These are phyloP conservation scores for Harpalus rubripes DNA, from an alignment of 2,888 invertebrate species.

Conservation along the genomic window DNA sequence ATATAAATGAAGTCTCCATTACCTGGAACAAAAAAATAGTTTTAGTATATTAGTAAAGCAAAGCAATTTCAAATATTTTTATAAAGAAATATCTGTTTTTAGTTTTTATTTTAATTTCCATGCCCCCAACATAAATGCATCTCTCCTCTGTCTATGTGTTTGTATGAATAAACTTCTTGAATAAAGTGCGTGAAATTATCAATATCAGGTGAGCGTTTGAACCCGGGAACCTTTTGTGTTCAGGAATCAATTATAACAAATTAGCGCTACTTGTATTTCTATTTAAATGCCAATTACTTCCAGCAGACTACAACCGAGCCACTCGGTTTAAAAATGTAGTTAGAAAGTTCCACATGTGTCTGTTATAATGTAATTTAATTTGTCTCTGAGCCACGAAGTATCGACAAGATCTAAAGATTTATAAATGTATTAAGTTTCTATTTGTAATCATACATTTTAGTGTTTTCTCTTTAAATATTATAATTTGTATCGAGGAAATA, in stretches of 20 bases:
- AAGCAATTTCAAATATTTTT: not conserved
- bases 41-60: too few species aligned
- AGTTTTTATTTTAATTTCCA: not conserved
- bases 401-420: slow-evolving; percentile 20
- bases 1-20: too few species aligned
- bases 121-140: not conserved
- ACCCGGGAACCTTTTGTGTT: slow-evolving; percentile 8
- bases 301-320: slow-evolving; percentile 13
- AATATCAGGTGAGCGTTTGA: slow-evolving; percentile 37
- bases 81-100: not conserved
- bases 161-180: slow-evolving; percentile 24
- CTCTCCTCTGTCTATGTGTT: not conserved
- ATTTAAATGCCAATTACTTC: slow-evolving; percentile 50
- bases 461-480: slow-evolving; percentile 42
- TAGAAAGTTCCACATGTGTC: slow-evolving; percentile 46
- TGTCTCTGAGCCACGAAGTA: slow-evolving; percentile 29
- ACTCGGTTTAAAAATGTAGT: slow-evolving; percentile 10
- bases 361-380: slow-evolving; percentile 21
- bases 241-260: slow-evolving; percentile 57
- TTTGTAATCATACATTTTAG: slow-evolving; percentile 36
- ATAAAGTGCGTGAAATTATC: slow-evolving; percentile 55
- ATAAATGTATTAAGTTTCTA: slow-evolving; percentile 24
- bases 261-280: slow-evolving; percentile 61
- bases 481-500: not conserved
- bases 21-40: too few species aligned